A percentile compares a stretch with the other conserved stretches of the same genome.
Evolutionary conservation across 2,888 invertebrate genomes (phyloP).

Genomic region (Drosophila rubida): DNA sequence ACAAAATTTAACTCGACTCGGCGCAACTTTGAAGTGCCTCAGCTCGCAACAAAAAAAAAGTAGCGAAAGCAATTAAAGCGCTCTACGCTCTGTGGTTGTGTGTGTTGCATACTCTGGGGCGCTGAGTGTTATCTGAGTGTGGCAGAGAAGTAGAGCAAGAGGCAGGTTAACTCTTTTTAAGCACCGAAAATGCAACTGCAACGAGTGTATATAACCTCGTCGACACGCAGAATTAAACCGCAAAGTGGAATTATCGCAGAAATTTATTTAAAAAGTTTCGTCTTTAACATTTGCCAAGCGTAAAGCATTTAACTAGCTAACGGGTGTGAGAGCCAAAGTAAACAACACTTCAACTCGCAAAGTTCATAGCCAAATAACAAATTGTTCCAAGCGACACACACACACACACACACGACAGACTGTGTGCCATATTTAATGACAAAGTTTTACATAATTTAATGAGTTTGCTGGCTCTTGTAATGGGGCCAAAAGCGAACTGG

Average conservation of each 20-base stretch:
- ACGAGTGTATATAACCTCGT: conserved; percentile 54
- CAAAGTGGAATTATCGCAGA: conserved; percentile 72
- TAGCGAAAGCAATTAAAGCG: conserved; percentile 51
- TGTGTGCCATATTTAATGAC: conserved; percentile 71
- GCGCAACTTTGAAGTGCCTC: conserved; percentile 17
- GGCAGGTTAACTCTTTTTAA: conserved; percentile 24
- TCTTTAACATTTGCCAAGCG: conserved; percentile 42
- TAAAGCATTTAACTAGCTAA: conserved; percentile 18
- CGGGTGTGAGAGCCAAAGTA: conserved; percentile 34
- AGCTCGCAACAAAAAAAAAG: conserved; percentile 22
- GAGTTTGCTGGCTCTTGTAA: conserved; percentile 62
- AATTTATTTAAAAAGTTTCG: conserved; percentile 68
- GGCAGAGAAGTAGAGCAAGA: conserved; percentile 2
- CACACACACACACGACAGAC: conserved; percentile 8
- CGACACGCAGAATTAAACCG: conserved; percentile 70
- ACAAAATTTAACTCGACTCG: conserved; percentile 10
- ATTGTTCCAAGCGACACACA: conserved; percentile 55
- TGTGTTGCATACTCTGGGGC: conserved; percentile 7
- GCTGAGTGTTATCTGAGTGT: conserved; percentile 14
- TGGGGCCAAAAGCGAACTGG: conserved; percentile 34
- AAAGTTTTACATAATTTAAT: conserved; percentile 80
- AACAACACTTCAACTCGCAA: conserved; percentile 61
- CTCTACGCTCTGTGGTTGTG: background rate
- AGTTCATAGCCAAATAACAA: conserved; percentile 73
- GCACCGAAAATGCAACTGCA: conserved; percentile 40